Conservation (phyloP, 2,797 vertebrate species). For the Natrix natrix region DNA sequence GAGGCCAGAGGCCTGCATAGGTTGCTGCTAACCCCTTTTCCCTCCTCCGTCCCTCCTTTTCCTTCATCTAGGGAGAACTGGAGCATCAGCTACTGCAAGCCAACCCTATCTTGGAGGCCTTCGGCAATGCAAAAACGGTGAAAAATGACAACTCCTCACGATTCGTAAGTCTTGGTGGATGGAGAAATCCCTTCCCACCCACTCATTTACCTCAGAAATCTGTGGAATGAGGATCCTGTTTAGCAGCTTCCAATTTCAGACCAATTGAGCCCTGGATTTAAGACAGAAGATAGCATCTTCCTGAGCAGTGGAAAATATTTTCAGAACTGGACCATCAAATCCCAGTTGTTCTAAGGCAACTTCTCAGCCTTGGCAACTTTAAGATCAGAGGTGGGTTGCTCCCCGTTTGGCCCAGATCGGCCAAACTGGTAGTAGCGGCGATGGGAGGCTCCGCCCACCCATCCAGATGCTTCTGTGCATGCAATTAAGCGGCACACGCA, state of each 20-base stretch:
- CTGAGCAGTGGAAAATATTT: background rate
- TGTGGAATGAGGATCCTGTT: background rate
- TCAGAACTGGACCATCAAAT: background rate
- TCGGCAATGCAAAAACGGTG: conserved; percentile 88
- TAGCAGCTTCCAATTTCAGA: background rate
- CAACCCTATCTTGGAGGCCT: conserved; percentile 88
- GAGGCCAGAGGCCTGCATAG: background rate
- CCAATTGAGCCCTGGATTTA: background rate
- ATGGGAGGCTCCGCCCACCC: too few species aligned
- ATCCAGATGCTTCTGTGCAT: too few species aligned
- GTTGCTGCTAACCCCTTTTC: background rate
- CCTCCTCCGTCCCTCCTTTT: background rate
- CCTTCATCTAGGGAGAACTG: conserved; percentile 79
- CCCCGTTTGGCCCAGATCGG: too few species aligned
- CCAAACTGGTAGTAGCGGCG: too few species aligned
- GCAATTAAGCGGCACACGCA: too few species aligned
- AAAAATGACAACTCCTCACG: conserved; percentile 92
- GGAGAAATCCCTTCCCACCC: background rate
- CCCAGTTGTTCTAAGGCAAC: background rate
- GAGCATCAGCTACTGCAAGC: conserved; percentile 89
- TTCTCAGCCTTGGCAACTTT: background rate
- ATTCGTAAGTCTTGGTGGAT: conserved; percentile 76
- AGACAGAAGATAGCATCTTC: background rate
- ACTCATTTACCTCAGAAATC: background rate
- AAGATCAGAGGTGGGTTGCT: background rate